A percentile compares a stretch with the other conserved stretches of the same genome.
phyloP scores from a whole-genome alignment of 2,113 vertebrate genomes.

The Corythornis vintsioides region DNA sequence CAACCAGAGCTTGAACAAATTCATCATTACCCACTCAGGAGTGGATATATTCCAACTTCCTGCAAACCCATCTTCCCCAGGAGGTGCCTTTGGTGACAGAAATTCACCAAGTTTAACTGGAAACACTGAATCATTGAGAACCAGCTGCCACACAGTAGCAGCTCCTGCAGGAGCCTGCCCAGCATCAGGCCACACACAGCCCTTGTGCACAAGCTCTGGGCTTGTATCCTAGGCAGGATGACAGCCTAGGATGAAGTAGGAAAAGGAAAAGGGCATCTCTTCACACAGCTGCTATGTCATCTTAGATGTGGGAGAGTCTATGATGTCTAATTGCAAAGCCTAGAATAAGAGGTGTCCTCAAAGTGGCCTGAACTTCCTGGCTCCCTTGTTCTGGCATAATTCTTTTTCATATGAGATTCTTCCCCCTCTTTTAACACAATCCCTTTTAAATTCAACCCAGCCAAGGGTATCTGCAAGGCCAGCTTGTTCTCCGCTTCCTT shows the following conservation, averaged over 20 bases:
- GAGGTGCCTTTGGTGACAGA: neutral
- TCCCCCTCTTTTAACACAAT: neutral
- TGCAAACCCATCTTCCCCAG: neutral
- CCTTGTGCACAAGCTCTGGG: fast-evolving
- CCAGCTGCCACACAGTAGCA: neutral
- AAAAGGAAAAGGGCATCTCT: neutral
- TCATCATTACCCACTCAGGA: neutral
- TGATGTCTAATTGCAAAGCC: neutral
- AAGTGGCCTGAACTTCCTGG: neutral
- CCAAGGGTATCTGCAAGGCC: neutral
- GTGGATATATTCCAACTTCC: neutral
- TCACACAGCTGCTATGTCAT: neutral
- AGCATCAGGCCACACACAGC: neutral
- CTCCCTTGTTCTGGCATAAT: neutral
- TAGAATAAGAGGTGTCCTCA: neutral
- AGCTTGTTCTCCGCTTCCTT: neutral
- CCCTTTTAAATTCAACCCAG: neutral
- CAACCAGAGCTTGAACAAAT: neutral
- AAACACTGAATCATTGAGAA: neutral
- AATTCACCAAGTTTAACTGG: neutral
- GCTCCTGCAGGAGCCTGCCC: neutral
- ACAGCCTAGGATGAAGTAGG: neutral
- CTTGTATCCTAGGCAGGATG: neutral
- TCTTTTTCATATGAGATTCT: neutral
- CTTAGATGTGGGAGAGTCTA: neutral